Conservation (phyloP, 2,888 invertebrate genomes). For the Dryococelus australis region DNA sequence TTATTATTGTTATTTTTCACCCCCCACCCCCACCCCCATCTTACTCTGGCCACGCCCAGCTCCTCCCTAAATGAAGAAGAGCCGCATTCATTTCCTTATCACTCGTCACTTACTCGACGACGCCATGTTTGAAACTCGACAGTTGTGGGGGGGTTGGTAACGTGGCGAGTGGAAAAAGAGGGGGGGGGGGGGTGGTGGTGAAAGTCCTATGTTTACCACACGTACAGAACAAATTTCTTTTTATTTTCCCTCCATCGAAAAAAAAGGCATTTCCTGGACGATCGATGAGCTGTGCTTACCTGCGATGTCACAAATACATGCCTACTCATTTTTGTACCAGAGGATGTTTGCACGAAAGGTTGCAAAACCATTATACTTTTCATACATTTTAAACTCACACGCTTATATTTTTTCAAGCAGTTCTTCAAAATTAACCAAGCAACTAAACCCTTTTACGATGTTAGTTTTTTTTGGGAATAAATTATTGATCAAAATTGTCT, state of each 20-base stretch:
- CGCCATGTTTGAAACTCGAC: constrained; percentile 16
- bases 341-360: too few species aligned
- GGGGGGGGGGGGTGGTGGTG: background rate
- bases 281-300: background rate
- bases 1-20: background rate
- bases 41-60: background rate
- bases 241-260: background rate
- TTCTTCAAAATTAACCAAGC: too few species aligned
- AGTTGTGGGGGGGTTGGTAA: background rate
- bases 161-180: too few species aligned
- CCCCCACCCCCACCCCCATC: too few species aligned
- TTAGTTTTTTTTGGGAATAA: too few species aligned
- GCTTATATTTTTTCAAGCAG: too few species aligned
- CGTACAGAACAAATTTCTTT: background rate
- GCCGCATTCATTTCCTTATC: constrained; percentile 16
- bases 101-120: background rate
- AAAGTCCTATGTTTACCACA: background rate
- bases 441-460: too few species aligned
- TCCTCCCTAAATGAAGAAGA: background rate
- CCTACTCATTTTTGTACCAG: too few species aligned
- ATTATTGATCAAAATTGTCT: too few species aligned
- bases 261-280: background rate
- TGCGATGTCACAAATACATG: background rate
- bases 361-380: too few species aligned
- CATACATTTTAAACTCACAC: too few species aligned